Conservation (phyloP, 2,888 invertebrate species). For the Panopea generosa region DNA sequence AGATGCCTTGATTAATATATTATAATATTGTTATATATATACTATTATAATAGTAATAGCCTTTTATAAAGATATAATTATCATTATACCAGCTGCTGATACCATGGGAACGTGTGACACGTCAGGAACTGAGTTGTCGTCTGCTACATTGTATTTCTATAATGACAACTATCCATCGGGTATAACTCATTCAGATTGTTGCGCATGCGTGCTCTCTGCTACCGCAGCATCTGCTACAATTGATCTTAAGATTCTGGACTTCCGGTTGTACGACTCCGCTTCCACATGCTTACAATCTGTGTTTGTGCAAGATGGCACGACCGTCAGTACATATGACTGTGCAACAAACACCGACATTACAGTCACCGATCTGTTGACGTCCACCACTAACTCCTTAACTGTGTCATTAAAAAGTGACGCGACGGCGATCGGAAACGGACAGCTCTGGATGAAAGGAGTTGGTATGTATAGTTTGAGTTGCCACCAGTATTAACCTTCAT, state of each 20-base stretch:
- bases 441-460: conserved; percentile 25
- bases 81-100: conserved; percentile 29
- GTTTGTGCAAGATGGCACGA: conserved; percentile 13
- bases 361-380: conserved; percentile 14
- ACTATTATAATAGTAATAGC: too few relatives aligned
- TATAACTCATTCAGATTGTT: conserved; percentile 22
- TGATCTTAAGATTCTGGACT: conserved; percentile 21
- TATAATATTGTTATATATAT: too few relatives aligned
- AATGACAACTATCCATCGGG: conserved; percentile 26
- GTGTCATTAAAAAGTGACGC: conserved; percentile 34
- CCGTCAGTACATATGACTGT: conserved; percentile 17
- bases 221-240: conserved; percentile 28
- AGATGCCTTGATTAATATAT: too few relatives aligned
- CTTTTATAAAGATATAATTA: too few relatives aligned
- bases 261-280: conserved; percentile 19
- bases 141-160: conserved; percentile 17
- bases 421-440: conserved; percentile 8
- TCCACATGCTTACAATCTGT: conserved; percentile 28
- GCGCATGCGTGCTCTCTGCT: conserved; percentile 29
- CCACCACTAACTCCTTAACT: conserved; percentile 16
- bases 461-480: too few relatives aligned
- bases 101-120: conserved; percentile 20
- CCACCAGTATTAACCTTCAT: too few relatives aligned
- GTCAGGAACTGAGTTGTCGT: background rate
- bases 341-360: conserved; percentile 19